phyloP scores from a whole-genome alignment of 2,888 invertebrate genomes.

The Pyrocoelia pectoralis region DNA sequence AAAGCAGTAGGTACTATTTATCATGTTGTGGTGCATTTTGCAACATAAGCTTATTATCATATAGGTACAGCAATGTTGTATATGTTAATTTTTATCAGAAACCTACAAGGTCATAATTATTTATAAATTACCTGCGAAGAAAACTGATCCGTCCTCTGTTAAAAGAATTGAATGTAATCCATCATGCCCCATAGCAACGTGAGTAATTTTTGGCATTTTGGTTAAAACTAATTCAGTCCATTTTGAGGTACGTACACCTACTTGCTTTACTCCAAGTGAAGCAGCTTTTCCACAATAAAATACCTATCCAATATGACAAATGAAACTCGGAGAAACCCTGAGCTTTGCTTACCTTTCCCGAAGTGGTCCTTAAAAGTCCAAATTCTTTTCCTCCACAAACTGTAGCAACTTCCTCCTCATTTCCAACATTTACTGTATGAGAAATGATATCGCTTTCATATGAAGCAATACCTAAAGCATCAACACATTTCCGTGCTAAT shows the following conservation, averaged over 20 bases:
- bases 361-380: conserved; percentile 81
- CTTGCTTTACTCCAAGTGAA: conserved; percentile 83
- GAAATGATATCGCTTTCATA: conserved; percentile 72
- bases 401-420: conserved; percentile 79
- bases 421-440: conserved; percentile 54
- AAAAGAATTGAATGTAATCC: conserved; percentile 90
- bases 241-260: conserved; percentile 61
- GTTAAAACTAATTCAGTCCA: conserved; percentile 72
- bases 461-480: conserved; percentile 75
- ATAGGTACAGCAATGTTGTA: background rate
- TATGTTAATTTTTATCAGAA: no score
- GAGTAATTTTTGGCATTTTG: conserved; percentile 75
- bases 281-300: conserved; percentile 88
- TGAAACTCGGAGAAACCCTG: no score
- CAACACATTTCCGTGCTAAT: conserved; percentile 80
- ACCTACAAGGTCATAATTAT: no score
- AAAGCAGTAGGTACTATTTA: no score
- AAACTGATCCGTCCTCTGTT: conserved; percentile 91
- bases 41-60: no score
- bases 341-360: conserved; percentile 76
- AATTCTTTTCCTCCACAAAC: conserved; percentile 92
- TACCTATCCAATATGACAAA: conserved; percentile 68
- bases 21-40: no score
- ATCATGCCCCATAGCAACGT: conserved; percentile 92
- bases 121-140: conserved; percentile 68